A percentile compares a stretch with the other conserved stretches of the same genome.
These are phyloP conservation scores for Phanerotoma sp. DNA, from an alignment of 2,888 invertebrate genomes.

Conservation along the genomic window DNA sequence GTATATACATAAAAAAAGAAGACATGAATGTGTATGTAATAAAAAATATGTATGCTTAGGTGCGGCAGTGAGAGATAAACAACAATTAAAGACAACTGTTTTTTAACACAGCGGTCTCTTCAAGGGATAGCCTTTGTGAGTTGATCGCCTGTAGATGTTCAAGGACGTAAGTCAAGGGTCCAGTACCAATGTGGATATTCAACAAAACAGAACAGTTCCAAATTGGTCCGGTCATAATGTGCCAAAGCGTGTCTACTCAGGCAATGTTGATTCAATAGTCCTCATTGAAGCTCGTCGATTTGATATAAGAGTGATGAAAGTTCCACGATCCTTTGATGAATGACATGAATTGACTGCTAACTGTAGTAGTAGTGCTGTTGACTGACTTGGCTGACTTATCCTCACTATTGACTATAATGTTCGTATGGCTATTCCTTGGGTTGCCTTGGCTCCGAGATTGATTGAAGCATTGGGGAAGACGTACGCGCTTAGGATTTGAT, in stretches of 20 bases:
- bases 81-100: constrained; percentile 46
- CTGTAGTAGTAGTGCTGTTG: constrained; percentile 3
- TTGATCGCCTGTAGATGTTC: constrained; percentile 38
- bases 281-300: constrained; percentile 6
- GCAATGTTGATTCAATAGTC: constrained; percentile 25
- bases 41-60: constrained; percentile 54
- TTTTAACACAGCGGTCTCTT: constrained; percentile 27
- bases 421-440: constrained; percentile 38
- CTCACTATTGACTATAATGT: constrained; percentile 42
- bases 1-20: constrained; percentile 48
- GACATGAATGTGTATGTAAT: constrained; percentile 52
- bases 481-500: constrained; percentile 53
- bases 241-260: constrained; percentile 46
- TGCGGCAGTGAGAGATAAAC: constrained; percentile 57
- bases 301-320: constrained; percentile 3
- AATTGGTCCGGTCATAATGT: constrained; percentile 43
- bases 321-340: constrained; percentile 15
- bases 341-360: constrained; percentile 19
- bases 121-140: constrained; percentile 39
- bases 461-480: constrained; percentile 49
- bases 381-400: constrained; percentile 24
- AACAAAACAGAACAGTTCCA: constrained; percentile 51
- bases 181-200: constrained; percentile 26
- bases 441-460: constrained; percentile 39
- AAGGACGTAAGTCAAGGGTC: constrained; percentile 18